phyloP scores from a whole-genome alignment of 2,888 invertebrate species.

The Pachydiplax longipennis region DNA sequence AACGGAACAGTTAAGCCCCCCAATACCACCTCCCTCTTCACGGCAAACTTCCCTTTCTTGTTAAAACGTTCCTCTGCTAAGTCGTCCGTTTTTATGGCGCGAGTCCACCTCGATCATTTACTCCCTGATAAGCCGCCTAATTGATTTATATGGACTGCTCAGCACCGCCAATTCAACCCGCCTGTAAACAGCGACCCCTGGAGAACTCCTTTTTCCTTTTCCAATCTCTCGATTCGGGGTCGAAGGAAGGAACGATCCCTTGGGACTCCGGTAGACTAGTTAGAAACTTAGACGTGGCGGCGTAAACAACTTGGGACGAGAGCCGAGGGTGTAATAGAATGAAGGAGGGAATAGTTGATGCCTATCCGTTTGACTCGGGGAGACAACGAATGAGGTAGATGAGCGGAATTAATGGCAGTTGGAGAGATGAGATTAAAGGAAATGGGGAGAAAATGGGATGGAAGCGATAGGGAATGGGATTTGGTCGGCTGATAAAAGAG shows the following conservation, averaged over 20 bases:
- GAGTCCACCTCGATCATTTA: no score
- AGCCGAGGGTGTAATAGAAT: neutral
- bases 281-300: neutral
- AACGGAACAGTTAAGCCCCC: no score
- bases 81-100: no score
- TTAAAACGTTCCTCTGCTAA: no score
- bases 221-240: neutral
- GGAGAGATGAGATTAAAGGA: neutral
- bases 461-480: neutral
- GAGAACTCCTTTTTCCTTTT: neutral
- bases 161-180: no score
- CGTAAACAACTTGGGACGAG: neutral
- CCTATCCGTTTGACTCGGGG: neutral
- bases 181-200: no score
- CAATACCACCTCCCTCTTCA: no score
- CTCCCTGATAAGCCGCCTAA: no score
- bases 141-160: no score
- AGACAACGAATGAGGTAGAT: neutral
- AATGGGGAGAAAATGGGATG: neutral
- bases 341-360: neutral
- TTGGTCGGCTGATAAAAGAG: neutral
- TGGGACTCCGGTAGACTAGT: neutral
- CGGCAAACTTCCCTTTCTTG: no score
- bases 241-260: neutral
- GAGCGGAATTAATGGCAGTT: neutral